Conservation (phyloP, 2,888 invertebrate genomes). For the Phengaris alcon region DNA sequence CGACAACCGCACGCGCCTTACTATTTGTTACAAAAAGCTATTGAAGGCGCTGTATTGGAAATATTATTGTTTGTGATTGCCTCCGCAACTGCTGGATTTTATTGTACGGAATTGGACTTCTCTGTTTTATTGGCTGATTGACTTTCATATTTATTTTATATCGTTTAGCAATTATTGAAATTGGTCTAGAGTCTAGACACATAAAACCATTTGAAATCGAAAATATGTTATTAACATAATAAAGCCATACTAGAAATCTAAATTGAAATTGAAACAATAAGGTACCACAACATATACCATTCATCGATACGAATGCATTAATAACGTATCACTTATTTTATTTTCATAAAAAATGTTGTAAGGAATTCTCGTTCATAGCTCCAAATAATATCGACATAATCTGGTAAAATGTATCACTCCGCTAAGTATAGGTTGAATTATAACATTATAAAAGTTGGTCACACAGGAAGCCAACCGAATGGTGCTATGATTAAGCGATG, state of each 20-base stretch:
- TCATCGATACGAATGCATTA: too few species aligned
- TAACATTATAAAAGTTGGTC: constrained; percentile 28
- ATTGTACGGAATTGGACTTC: constrained; percentile 48
- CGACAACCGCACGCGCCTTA: constrained; percentile 17
- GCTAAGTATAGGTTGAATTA: constrained; percentile 20
- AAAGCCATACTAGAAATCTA: too few species aligned
- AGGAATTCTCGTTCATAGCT: too few species aligned
- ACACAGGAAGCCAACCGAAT: constrained; percentile 13
- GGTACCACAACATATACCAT: too few species aligned
- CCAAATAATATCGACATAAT: neutral
- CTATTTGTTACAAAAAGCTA: constrained; percentile 26
- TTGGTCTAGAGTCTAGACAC: neutral
- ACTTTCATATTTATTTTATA: constrained; percentile 39
- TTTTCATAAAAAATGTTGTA: too few species aligned
- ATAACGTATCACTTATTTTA: too few species aligned
- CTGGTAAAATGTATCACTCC: neutral
- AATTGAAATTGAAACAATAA: too few species aligned
- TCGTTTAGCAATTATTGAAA: constrained; percentile 7
- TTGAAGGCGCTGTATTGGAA: constrained; percentile 34
- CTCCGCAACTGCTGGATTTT: constrained; percentile 42
- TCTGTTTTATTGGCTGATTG: constrained; percentile 52
- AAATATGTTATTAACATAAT: too few species aligned
- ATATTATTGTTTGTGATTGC: constrained; percentile 37
- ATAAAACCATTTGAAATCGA: neutral
- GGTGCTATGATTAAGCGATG: constrained; percentile 28